phyloP scores from a whole-genome alignment of 2,888 invertebrate species.

The Leptinotarsa rubiginosa region DNA sequence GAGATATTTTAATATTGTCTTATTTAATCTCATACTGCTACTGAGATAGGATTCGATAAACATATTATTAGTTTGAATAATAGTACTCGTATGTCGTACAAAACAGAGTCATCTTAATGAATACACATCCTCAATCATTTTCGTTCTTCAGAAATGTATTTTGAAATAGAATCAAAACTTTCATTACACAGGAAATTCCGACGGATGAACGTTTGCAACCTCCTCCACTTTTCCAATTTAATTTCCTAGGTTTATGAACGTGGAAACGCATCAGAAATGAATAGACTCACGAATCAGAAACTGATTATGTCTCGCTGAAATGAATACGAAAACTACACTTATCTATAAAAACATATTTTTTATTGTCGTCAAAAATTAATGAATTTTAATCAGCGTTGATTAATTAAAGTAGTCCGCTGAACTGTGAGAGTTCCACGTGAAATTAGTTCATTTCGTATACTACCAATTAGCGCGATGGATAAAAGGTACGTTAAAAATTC shows the following conservation, averaged over 20 bases:
- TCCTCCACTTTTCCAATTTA: neutral
- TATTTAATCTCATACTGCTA: too few relatives aligned
- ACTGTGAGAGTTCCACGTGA: slow-evolving; percentile 5
- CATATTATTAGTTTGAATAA: too few relatives aligned
- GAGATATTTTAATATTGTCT: too few relatives aligned
- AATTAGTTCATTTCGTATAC: slow-evolving; percentile 12
- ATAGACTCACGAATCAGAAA: slow-evolving; percentile 9
- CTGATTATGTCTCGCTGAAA: neutral
- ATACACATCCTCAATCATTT: too few relatives aligned
- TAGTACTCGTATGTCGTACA: too few relatives aligned
- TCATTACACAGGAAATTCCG: too few relatives aligned
- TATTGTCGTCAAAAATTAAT: slow-evolving; percentile 6
- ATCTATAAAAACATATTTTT: slow-evolving; percentile 5
- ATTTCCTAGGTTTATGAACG: neutral
- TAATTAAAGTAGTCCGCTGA: slow-evolving; percentile 12
- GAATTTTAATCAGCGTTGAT: slow-evolving; percentile 14
- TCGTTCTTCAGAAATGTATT: too few relatives aligned
- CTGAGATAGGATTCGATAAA: too few relatives aligned
- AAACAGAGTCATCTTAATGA: too few relatives aligned
- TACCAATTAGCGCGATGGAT: slow-evolving; percentile 13
- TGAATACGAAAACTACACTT: slow-evolving; percentile 3
- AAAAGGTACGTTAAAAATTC: neutral
- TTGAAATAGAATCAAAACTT: too few relatives aligned
- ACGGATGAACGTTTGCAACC: too few relatives aligned
- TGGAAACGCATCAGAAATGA: neutral